These are phyloP conservation scores for Tupiocoris notatus DNA, from an alignment of 2,888 invertebrate species.

Conservation along the genomic window DNA sequence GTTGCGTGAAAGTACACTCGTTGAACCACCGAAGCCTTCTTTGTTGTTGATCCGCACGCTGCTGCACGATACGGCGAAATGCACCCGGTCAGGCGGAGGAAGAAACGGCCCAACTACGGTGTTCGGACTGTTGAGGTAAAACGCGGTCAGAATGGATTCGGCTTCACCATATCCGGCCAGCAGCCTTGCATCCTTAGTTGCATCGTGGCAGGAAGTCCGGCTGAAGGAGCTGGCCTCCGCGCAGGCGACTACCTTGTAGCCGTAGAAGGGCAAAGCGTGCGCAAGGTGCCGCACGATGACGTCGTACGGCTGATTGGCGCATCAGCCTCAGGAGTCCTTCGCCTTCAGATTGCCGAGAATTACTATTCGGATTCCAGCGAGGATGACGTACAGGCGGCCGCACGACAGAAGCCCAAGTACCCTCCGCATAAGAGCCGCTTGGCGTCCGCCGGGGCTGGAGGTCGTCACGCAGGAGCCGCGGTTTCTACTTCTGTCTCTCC, in stretches of 20 bases:
- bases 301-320: constrained; percentile 88
- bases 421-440: constrained; percentile 56
- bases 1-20: no score
- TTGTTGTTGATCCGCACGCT: not conserved
- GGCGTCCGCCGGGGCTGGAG: constrained; percentile 18
- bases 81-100: constrained; percentile 65
- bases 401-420: constrained; percentile 63
- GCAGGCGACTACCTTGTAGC: constrained; percentile 91
- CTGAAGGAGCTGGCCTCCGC: constrained; percentile 83
- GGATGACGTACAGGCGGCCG: constrained; percentile 64
- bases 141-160: constrained; percentile 86
- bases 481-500: constrained; percentile 46
- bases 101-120: constrained; percentile 70
- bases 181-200: constrained; percentile 93
- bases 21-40: no score
- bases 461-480: constrained; percentile 43
- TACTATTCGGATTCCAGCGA: constrained; percentile 84
- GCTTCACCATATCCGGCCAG: constrained; percentile 97
- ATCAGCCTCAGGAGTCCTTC: constrained; percentile 71
- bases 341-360: constrained; percentile 82
- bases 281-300: constrained; percentile 88
- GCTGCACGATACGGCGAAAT: constrained; percentile 52
- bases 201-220: constrained; percentile 86
- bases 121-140: constrained; percentile 81
- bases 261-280: constrained; percentile 87